Conservation (phyloP, 1,140 invertebrate genomes). For the Trinorchestia longiramus region DNA sequence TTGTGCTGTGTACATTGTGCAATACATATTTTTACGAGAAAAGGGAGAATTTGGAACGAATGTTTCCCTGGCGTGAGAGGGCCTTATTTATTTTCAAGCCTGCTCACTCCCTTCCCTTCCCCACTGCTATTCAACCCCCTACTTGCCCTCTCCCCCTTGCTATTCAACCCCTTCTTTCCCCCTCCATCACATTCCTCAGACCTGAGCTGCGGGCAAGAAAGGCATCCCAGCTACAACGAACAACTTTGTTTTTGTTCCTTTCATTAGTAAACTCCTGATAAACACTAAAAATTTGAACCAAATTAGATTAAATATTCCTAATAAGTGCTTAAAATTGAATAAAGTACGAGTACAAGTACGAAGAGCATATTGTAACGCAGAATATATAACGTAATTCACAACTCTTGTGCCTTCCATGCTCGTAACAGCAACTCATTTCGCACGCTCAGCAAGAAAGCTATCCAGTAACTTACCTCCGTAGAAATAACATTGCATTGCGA, state of each 20-base stretch:
- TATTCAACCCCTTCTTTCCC: background rate
- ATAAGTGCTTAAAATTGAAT: background rate
- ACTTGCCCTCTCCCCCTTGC: background rate
- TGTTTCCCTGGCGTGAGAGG: constrained; percentile 10
- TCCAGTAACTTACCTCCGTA: constrained; percentile 12
- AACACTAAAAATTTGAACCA: background rate
- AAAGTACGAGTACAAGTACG: background rate
- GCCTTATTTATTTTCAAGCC: constrained; percentile 15
- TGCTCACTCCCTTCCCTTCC: background rate
- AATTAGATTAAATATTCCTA: background rate
- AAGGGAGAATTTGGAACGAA: background rate
- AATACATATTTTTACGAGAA: background rate
- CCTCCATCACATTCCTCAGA: constrained; percentile 38
- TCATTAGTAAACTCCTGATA: background rate
- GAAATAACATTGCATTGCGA: background rate
- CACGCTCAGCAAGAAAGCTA: background rate
- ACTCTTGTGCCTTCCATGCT: constrained; percentile 25
- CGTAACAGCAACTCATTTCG: background rate
- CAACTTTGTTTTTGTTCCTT: background rate
- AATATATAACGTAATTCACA: constrained; percentile 38
- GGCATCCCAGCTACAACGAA: constrained; percentile 43
- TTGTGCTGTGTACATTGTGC: too few species aligned
- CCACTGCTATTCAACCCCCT: background rate
- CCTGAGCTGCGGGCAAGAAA: constrained; percentile 4
- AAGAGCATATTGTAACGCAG: background rate